Base-by-base conservation (phyloP, 30 jellyfish, hydroid and myxozoan species). In the Pelagia noctiluca region DNA sequence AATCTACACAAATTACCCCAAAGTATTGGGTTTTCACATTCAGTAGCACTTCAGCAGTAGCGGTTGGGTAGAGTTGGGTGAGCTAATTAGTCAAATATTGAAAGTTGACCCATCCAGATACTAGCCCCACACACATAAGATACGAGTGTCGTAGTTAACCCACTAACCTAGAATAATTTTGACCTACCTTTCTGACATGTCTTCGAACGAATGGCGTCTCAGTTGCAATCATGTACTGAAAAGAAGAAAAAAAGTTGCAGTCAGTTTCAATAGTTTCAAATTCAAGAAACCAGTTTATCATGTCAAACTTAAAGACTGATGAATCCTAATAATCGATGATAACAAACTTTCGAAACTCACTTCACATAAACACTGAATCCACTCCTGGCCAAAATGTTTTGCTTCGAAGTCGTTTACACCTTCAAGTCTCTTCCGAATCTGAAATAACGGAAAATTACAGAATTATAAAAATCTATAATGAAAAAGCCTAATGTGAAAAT, bases 191-290 rank as follows among this genome's bases (percentile, higher is more conserved):
- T 76, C 99, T 35, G 8, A 94, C 99, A 68, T 94, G 99, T 18
- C 99, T 76, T 30, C 95, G 88, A n/a, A 94, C 92, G 71, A 94
- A 88, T 37, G 99, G 99, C 22, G 99, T 78, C 46, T 94, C 96
- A 3, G 96, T 70, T 13, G 88, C 95, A 84, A 94, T 75, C 95
- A 94, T 83, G 90, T 94, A 94, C 99, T 94, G 78, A 31, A 86
- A 63, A 26, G 23, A 49, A 64, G 13, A 86, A n/a, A 16, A 78
- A 8, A 12, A 52, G 49, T 10, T 26, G 21, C 67, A 52, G 57
- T 42, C 57, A 42, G 57, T 42, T 5, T 42, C 12, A 80, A 29
- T 13, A 26, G 38, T 24, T 25, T 35, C 30, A 60, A 7, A 21
- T n/a, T 0, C 18, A 38, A 47, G 25, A 5, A 16, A 32, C 54